A percentile compares a stretch with the other conserved stretches of the same genome.
phyloP scores from a whole-genome alignment of 2,888 invertebrate genomes.

The Hesperia comma region DNA sequence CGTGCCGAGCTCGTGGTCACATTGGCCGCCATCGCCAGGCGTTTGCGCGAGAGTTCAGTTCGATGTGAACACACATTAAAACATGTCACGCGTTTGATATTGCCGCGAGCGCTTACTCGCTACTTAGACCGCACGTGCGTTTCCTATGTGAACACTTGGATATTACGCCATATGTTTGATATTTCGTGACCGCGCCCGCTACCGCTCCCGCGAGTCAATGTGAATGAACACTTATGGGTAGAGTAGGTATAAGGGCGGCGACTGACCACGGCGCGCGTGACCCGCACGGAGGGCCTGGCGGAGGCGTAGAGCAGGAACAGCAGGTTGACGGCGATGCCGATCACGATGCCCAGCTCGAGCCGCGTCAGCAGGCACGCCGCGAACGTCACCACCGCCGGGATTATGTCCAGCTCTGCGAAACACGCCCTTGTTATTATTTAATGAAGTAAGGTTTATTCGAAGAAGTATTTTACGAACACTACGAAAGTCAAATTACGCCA shows the following conservation, averaged over 20 bases:
- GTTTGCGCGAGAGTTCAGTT: not conserved
- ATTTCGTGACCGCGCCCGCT: too few relatives aligned
- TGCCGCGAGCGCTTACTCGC: slow-evolving; percentile 40
- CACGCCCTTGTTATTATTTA: too few relatives aligned
- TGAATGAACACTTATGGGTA: too few relatives aligned
- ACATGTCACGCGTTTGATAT: not conserved
- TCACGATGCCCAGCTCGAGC: slow-evolving; percentile 93
- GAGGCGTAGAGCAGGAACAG: slow-evolving; percentile 92
- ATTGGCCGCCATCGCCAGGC: too few relatives aligned
- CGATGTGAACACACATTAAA: not conserved
- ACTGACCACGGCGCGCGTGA: slow-evolving; percentile 86
- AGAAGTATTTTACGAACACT: too few relatives aligned
- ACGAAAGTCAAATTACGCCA: too few relatives aligned
- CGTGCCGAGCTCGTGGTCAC: not conserved
- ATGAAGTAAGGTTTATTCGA: too few relatives aligned
- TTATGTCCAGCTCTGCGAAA: slow-evolving; percentile 90
- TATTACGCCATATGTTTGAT: too few relatives aligned
- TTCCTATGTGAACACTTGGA: slow-evolving; percentile 46
- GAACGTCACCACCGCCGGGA: slow-evolving; percentile 92
- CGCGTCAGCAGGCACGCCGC: slow-evolving; percentile 91
- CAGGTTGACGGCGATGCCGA: slow-evolving; percentile 91
- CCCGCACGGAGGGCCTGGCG: slow-evolving; percentile 90
- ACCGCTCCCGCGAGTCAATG: too few relatives aligned
- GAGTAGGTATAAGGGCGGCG: not conserved
- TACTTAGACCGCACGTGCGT: slow-evolving; percentile 46